Base-by-base conservation (phyloP, 2,888 invertebrate species). In the Spilosoma lubricipeda region DNA sequence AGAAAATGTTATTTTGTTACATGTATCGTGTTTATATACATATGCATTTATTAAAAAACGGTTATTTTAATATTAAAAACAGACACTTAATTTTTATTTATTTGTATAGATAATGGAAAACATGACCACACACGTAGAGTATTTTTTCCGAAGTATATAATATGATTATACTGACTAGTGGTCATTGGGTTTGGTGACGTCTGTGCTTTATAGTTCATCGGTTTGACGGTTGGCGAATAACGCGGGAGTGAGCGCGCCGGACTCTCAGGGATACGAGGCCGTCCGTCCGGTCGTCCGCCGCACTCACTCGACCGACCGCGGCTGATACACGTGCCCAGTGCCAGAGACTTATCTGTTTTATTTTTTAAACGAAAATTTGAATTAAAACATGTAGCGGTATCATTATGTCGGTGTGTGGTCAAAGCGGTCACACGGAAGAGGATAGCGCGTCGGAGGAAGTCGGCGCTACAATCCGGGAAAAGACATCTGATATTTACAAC, bases 321-420 rank as follows among this genome's bases (percentile, higher is more conserved):
- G 87, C 86, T 88, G 85, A 83, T 82, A 88, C 90, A 88, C 91
- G 90, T 87, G 90, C 73, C 76, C 65, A 18, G 64, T 65, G 63
- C 48, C 36, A 87, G 88, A 85, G 80, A 81, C 79, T 78, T 80
- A 76, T 79, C 68, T 48, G 23, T 67, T 74, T 87, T 84, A 85
- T 88, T 86, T 85, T 84, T 83, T 33, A 77, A 73, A 70, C 75
- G 75, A 81, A 83, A 79, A 73, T 75, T 76, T 77, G 71, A 80
- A 64, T 77, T 72, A 75, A 86, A 89, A 85, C 82, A 92, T 91
- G 91, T 90, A 90, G 89, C 77, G 85, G 73, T 71, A 80, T 75
- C 85, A 88, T 84, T 76, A 95, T 95, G 95, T 93, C 94, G 86
- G 93, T 90, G 86, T 90, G 93, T 86, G 92, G 89, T 74, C 92